These are phyloP conservation scores for Galeopterus variegatus DNA, from an alignment of 2,113 vertebrate species.

Conservation along the genomic window DNA sequence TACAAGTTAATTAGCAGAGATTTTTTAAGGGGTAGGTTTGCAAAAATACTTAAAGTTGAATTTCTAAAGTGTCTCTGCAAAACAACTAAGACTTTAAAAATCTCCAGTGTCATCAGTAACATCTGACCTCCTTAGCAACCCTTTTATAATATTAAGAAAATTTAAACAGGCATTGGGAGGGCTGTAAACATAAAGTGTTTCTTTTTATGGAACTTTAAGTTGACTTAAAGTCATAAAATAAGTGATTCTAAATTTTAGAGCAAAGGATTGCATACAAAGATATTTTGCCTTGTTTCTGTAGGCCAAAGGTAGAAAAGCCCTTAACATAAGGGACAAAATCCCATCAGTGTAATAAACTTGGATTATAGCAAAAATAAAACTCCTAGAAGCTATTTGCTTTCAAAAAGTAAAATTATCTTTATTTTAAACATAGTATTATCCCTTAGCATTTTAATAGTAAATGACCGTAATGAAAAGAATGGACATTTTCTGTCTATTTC, in stretches of 20 bases:
- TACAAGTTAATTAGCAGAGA: neutral
- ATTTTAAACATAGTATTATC: slow-evolving; percentile 31
- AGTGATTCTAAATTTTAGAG: slow-evolving; percentile 46
- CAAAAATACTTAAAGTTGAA: slow-evolving; percentile 52
- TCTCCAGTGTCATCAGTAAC: neutral
- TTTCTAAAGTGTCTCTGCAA: slow-evolving; percentile 75
- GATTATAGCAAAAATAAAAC: slow-evolving; percentile 71
- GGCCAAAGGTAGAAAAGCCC: slow-evolving; percentile 45
- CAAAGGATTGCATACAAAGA: slow-evolving; percentile 25
- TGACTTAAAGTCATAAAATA: slow-evolving; percentile 59
- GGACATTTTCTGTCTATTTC: slow-evolving; percentile 38
- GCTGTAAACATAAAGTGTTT: slow-evolving; percentile 68
- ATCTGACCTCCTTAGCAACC: slow-evolving; percentile 69
- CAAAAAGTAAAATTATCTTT: slow-evolving; percentile 43
- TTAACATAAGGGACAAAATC: slow-evolving; percentile 68
- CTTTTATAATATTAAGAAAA: slow-evolving; percentile 74
- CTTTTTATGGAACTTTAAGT: slow-evolving; percentile 54
- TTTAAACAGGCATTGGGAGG: neutral
- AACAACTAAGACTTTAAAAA: slow-evolving; percentile 69
- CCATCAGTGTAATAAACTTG: slow-evolving; percentile 63
- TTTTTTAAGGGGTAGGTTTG: slow-evolving; percentile 21
- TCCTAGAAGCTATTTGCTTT: slow-evolving; percentile 62
- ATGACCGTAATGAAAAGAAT: neutral
- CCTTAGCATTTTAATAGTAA: slow-evolving; percentile 48
- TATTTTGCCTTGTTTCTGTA: neutral